These are phyloP conservation scores for Watsonalla cultraria DNA, from an alignment of 2,888 invertebrate species.

Conservation along the genomic window DNA sequence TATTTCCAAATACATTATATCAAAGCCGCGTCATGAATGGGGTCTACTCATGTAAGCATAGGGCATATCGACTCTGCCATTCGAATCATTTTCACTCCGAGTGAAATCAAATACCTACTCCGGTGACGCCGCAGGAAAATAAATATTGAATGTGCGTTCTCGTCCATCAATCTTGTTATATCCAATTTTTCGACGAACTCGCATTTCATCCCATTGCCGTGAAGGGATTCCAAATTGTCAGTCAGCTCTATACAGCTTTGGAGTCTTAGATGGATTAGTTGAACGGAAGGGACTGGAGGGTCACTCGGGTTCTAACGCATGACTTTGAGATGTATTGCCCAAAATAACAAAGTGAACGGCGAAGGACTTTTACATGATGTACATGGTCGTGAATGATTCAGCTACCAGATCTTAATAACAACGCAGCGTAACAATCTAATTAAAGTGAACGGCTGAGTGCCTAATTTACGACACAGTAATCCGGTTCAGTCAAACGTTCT, in stretches of 20 bases:
- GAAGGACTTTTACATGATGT: too few species aligned
- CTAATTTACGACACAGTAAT: conserved; percentile 1
- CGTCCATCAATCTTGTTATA: conserved; percentile 46
- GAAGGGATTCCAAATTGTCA: conserved; percentile 40
- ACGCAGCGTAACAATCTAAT: neutral
- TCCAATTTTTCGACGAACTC: conserved; percentile 40
- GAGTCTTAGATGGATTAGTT: conserved; percentile 29
- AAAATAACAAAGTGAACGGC: conserved; percentile 3
- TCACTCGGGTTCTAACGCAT: conserved; percentile 14
- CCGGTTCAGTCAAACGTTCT: conserved; percentile 2
- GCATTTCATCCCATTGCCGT: conserved; percentile 32
- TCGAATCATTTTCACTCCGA: conserved; percentile 24
- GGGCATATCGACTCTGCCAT: conserved; percentile 2
- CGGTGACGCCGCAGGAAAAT: conserved; percentile 25
- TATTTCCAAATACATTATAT: neutral
- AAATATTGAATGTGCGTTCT: conserved; percentile 38
- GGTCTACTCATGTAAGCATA: neutral
- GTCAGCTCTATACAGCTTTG: conserved; percentile 30
- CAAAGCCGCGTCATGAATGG: neutral
- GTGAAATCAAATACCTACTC: conserved; percentile 28
- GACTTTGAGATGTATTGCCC: conserved; percentile 7
- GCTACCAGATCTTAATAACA: conserved; percentile 6
- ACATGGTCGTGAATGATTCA: neutral
- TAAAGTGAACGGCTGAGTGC: neutral
- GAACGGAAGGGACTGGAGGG: conserved; percentile 18